Evolutionary conservation across 2,113 vertebrate genomes (phyloP), one percentile per base, ranked within the genome.

Genomic region (Pseudopipra pipra): DNA sequence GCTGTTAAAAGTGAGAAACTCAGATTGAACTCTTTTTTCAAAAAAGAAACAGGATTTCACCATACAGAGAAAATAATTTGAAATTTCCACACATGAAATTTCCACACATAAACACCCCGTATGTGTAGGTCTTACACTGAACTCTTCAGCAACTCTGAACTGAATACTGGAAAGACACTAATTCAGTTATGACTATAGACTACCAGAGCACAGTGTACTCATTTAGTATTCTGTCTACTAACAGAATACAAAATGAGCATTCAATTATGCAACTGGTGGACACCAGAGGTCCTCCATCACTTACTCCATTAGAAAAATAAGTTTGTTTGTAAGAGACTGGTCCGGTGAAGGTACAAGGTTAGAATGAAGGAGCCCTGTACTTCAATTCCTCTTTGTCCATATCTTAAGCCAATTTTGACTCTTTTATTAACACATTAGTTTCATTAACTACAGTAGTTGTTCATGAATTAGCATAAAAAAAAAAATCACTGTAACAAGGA

Each of bases 51-150:
- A 46, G 27, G 16, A 81, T 39, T 82, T 76, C 14, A 52, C 33
- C 12, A 51, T 11, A 14, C n/a, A 73, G 19, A 86, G 49, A 56
- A 90, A 75, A 79, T 19, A 39, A 39, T n/a, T 59, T 17, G 10
- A 46, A 37, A 37, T 37, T 37, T 37, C 37, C 37, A 37, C 37
- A 37, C 37, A 25, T 46, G 5, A 74, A 84, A 80, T 66, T 49
- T 51, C 70, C 2, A 0, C 10, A 52, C 20, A n/a, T 10, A 24
- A 82, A 84, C 25, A 70, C 8, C 24, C 14, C 2, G 1, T 13
- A 58, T 10, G 3, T 2, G 0, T 27, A 58, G n/a, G 39, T 54
- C n/a, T 76, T 30, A 17, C 0, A 0, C 27, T 35, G 41, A 67
- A 51, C 7, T 39, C 35, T 49, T 72, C 1, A 67, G 25, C 28